Percentiles rank a stretch among this genome's conserved stretches.
Evolutionary conservation across 2,113 vertebrate species (phyloP).

Genomic region (Tamias sibiricus): DNA sequence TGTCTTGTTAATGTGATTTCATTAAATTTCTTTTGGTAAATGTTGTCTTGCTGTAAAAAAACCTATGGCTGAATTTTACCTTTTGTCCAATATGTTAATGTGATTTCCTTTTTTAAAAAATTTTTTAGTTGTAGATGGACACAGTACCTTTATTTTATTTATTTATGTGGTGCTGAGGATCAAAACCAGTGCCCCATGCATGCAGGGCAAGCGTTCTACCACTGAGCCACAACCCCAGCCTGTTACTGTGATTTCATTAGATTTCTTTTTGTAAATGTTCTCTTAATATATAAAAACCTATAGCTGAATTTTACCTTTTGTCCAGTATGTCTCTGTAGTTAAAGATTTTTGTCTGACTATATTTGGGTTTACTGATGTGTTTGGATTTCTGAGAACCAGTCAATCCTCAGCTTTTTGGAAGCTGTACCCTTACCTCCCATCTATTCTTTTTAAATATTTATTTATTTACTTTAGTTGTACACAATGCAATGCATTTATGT

Average conservation of each 20-base stretch:
- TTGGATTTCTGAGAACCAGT: background rate
- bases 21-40: background rate
- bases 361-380: background rate
- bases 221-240: too few relatives aligned
- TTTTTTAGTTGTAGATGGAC: too few relatives aligned
- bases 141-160: too few relatives aligned
- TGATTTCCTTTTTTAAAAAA: too few relatives aligned
- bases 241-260: conserved; percentile 10
- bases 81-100: background rate
- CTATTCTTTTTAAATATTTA: too few relatives aligned
- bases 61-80: background rate
- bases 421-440: background rate
- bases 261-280: conserved; percentile 25
- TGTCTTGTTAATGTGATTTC: conserved; percentile 2
- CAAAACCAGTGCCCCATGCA: too few relatives aligned
- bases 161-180: too few relatives aligned
- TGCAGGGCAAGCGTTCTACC: too few relatives aligned
- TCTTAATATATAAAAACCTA: background rate
- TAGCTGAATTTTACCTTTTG: background rate
- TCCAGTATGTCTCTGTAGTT: background rate
- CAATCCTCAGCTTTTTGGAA: background rate
- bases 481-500: too few relatives aligned
- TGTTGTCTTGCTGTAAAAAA: background rate
- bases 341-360: background rate
- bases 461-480: too few relatives aligned